These are phyloP conservation scores for Cryptocheilus praepositus DNA, from an alignment of 2,888 invertebrate genomes.

Conservation along the genomic window DNA sequence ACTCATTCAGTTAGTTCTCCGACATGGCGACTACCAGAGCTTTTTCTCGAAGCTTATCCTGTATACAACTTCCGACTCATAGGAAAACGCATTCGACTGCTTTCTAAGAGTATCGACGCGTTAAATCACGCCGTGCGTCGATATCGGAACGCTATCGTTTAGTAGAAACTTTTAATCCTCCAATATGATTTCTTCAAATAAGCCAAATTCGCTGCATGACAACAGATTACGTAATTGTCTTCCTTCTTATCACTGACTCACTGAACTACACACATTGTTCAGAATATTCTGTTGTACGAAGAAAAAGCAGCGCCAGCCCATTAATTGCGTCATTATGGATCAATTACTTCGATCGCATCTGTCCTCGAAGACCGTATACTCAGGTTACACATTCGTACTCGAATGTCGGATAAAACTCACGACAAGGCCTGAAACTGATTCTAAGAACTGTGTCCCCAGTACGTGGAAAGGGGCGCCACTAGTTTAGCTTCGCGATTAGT, in stretches of 20 bases:
- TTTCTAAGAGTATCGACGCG: slow-evolving; percentile 41
- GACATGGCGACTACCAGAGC: too few relatives aligned
- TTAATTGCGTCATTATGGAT: too few relatives aligned
- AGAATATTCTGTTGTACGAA: too few relatives aligned
- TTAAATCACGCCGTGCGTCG: slow-evolving; percentile 49
- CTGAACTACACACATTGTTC: neutral
- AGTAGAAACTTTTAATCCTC: slow-evolving; percentile 27
- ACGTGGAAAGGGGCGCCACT: slow-evolving; percentile 36
- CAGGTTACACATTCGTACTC: slow-evolving; percentile 6
- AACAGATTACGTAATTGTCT: too few relatives aligned
- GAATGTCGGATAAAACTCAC: slow-evolving; percentile 15
- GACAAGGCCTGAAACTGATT: slow-evolving; percentile 39
- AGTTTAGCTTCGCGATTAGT: slow-evolving; percentile 44
- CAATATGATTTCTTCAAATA: too few relatives aligned
- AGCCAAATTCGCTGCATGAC: too few relatives aligned
- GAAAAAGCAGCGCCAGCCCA: too few relatives aligned
- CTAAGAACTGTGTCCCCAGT: slow-evolving; percentile 44
- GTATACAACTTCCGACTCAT: slow-evolving; percentile 39
- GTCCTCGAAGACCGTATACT: neutral
- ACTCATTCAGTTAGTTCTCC: too few relatives aligned
- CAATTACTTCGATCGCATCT: too few relatives aligned
- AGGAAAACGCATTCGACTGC: slow-evolving; percentile 56
- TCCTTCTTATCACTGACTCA: too few relatives aligned
- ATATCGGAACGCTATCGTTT: slow-evolving; percentile 32
- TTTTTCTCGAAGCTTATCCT: slow-evolving; percentile 12